phyloP scores from a whole-genome alignment of 2,113 vertebrate species.

The Eudyptes chrysolophus region DNA sequence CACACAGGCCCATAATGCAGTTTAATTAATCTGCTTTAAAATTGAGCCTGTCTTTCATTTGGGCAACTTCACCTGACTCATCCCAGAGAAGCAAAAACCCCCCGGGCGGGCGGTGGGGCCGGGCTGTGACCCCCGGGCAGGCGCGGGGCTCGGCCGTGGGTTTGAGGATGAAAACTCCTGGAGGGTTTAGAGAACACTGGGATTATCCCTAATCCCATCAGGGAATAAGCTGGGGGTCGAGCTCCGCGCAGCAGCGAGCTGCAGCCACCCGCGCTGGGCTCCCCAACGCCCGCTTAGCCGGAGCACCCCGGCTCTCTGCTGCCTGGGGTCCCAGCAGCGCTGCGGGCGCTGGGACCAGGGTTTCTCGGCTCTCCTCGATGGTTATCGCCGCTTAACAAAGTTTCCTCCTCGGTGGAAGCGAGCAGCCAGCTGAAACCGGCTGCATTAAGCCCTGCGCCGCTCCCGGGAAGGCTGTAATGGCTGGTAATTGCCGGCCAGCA shows the following conservation, averaged over 20 bases:
- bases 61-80: background rate
- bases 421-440: background rate
- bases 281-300: accelerated
- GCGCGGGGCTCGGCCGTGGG: accelerated
- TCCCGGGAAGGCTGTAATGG: background rate
- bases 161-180: background rate
- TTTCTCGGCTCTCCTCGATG: background rate
- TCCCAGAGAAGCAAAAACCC: background rate
- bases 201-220: background rate
- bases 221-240: too few relatives aligned
- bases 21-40: conserved; percentile 15
- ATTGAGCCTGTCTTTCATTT: background rate
- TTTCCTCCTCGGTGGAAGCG: background rate
- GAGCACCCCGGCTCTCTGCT: background rate
- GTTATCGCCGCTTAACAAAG: background rate
- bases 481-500: background rate
- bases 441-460: background rate
- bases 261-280: accelerated
- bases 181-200: background rate
- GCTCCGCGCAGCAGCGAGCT: accelerated
- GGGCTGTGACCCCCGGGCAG: background rate
- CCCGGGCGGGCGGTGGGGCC: accelerated
- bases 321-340: background rate
- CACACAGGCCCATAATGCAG: background rate
- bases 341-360: background rate